Conservation (phyloP, 2,797 vertebrate genomes). For the Trichosurus vulpecula region DNA sequence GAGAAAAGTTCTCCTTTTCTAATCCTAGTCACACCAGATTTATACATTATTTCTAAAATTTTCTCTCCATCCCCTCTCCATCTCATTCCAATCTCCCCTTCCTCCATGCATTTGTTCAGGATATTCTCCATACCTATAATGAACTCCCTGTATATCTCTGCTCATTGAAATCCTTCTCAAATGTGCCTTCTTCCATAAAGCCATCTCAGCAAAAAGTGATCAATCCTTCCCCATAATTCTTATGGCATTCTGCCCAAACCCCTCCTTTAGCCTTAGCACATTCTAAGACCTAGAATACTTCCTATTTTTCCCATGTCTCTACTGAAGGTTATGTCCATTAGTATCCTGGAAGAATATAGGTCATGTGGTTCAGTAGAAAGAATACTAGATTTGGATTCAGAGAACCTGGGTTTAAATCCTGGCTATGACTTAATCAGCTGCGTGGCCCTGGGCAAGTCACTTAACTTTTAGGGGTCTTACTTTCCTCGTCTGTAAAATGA, state of each 20-base stretch:
- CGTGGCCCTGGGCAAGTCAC: background rate
- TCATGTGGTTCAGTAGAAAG: background rate
- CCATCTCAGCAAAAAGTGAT: background rate
- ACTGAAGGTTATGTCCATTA: background rate
- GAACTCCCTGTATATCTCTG: background rate
- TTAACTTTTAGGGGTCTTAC: background rate
- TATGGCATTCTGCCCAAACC: background rate
- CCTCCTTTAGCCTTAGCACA: background rate
- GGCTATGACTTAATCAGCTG: background rate
- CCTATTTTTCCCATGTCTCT: background rate
- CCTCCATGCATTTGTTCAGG: background rate
- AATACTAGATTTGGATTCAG: background rate
- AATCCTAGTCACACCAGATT: background rate
- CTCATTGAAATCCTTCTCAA: background rate
- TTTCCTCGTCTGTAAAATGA: background rate
- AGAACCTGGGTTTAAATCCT: background rate
- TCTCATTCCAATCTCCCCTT: background rate
- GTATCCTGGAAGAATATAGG: background rate
- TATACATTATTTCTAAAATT: background rate
- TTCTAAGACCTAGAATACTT: background rate
- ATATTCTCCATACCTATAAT: background rate
- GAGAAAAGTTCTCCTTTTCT: background rate
- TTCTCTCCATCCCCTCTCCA: background rate
- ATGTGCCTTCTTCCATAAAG: background rate
- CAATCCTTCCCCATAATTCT: background rate